Base-by-base conservation (phyloP, 2,113 vertebrate genomes). In the Mystacornis crossleyi region DNA sequence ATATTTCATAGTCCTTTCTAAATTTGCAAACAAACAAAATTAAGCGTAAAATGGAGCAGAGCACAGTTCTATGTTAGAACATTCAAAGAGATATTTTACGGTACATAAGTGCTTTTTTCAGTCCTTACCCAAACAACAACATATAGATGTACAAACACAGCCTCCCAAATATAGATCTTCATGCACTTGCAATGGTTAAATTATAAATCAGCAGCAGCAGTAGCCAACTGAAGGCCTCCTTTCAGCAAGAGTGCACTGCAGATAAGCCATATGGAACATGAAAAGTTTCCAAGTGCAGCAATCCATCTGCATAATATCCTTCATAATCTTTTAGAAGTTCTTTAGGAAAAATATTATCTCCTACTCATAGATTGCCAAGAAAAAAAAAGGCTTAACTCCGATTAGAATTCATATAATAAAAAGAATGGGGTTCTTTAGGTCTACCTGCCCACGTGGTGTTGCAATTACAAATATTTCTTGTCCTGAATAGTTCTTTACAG, bases 261-360 rank as follows among this genome's bases (percentile, higher is more conserved):
- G 95, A 96, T 96, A 95, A 97, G 95, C 93, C 96, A 95, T 95
- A 97, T 92, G 93, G 93, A 97, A 92, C 89, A 93, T 60, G 80
- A 95, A 89, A 83, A 96, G 91, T 95, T 95, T 89, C 94, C 94
- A 96, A 95, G 89, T 74, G 94, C 83, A 92, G 81, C 94, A 95
- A 92, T 55, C 91, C 89, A 93, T 96, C 93, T 96, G 93, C 93
- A 90, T 93, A 95, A 96, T 86, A 92, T 88, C 83, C 89, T 93
- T 83, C 91, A 66, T 62, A 93, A 95, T 90, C 90, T 95, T 86
- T 86, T 38, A 93, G 64, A 95, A 95, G 86, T 93, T 88, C 92
- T 93, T 93, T 16, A 79, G 85, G 64, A 89, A 92, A 85, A 95
- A 93, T 82, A 94, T 87, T 96, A 93, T 95, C 92, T 86, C 79